phyloP scores from a whole-genome alignment of 2,888 invertebrate species.

The Conchocele bisecta region DNA sequence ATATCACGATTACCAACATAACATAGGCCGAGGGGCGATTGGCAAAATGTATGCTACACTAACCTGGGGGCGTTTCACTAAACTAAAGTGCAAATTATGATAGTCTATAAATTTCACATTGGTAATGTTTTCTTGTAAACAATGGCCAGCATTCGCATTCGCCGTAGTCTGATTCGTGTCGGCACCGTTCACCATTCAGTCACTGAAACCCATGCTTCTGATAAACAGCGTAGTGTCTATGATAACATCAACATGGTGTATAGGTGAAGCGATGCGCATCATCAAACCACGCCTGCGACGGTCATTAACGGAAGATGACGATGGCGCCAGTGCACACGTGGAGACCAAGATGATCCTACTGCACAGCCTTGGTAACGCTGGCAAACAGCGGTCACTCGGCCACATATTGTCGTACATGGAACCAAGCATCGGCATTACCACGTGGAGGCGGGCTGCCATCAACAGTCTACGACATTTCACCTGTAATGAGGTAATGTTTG shows the following conservation, averaged over 20 bases:
- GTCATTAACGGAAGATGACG: conserved; percentile 40
- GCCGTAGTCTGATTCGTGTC: too few species aligned
- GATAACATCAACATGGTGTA: neutral
- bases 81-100: too few species aligned
- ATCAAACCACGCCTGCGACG: conserved; percentile 29
- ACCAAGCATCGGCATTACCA: conserved; percentile 58
- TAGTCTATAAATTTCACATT: too few species aligned
- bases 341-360: conserved; percentile 63
- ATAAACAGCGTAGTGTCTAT: too few species aligned
- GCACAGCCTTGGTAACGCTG: conserved; percentile 68
- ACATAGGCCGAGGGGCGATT: too few species aligned
- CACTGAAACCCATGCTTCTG: too few species aligned
- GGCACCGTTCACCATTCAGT: too few species aligned
- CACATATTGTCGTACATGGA: conserved; percentile 63
- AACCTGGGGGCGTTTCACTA: too few species aligned
- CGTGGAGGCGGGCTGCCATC: conserved; percentile 66
- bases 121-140: too few species aligned
- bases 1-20: too few species aligned
- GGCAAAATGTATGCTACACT: too few species aligned
- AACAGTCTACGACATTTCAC: conserved; percentile 62
- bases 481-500: conserved; percentile 64
- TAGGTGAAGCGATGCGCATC: neutral
- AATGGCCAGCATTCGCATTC: too few species aligned
- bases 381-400: conserved; percentile 55
- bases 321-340: conserved; percentile 51